Conservation (phyloP, 1,140 invertebrate genomes). For the Leptinotarsa defecta region DNA sequence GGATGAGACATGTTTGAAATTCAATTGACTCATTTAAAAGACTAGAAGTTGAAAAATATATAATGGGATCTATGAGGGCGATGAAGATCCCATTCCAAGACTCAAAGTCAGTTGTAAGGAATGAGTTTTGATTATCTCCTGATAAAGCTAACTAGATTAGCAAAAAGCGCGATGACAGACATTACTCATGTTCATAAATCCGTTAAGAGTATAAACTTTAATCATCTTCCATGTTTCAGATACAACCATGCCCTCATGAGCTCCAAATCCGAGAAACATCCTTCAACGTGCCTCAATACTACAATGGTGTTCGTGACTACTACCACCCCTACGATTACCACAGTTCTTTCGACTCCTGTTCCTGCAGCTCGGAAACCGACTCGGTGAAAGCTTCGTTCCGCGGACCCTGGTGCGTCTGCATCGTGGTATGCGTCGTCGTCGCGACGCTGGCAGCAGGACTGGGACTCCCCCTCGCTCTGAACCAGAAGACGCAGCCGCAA, state of each 20-base stretch:
- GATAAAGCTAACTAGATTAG: too few relatives aligned
- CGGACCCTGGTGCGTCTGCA: conserved; percentile 52
- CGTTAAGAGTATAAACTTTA: too few relatives aligned
- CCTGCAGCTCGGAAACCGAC: conserved; percentile 47
- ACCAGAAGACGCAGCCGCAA: conserved; percentile 37
- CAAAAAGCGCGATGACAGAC: too few relatives aligned
- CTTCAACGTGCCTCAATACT: conserved; percentile 48
- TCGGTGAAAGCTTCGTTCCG: conserved; percentile 38
- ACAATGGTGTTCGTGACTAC: conserved; percentile 40
- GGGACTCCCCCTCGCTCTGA: conserved; percentile 50
- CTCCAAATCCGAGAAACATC: conserved; percentile 43
- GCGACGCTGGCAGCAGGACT: conserved; percentile 49
- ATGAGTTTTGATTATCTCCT: too few relatives aligned
- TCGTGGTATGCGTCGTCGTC: conserved; percentile 52
- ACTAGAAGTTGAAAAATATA: too few relatives aligned
- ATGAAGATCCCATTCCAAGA: too few relatives aligned
- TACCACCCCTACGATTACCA: conserved; percentile 44
- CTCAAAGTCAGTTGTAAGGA: too few relatives aligned
- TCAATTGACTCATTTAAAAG: too few relatives aligned
- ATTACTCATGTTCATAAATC: too few relatives aligned
- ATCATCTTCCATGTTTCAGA: conserved; percentile 33
- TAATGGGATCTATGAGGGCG: too few relatives aligned
- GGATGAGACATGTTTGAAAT: too few relatives aligned
- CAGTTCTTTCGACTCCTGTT: conserved; percentile 47
- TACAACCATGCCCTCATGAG: conserved; percentile 43